These are phyloP conservation scores for Gymnodraco acuticeps DNA, from an alignment of 2,797 vertebrate species.

Conservation along the genomic window DNA sequence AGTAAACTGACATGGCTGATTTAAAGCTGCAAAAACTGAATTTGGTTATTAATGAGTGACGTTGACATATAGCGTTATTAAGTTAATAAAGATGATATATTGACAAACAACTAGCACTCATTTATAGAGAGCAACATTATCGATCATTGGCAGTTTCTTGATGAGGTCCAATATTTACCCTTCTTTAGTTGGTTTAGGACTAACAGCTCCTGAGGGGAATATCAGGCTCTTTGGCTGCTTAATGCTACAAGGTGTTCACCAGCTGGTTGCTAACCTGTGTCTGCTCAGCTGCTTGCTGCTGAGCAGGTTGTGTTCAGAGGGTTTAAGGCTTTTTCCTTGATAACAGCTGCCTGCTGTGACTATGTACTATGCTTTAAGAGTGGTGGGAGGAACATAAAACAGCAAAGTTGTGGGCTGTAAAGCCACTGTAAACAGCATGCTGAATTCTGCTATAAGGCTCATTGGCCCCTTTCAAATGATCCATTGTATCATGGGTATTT, in stretches of 20 bases:
- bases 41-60: neutral
- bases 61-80: neutral
- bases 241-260: neutral
- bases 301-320: neutral
- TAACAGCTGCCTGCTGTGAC: neutral
- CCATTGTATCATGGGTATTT: too few relatives aligned
- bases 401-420: too few relatives aligned
- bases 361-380: neutral
- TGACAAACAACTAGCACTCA: neutral
- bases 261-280: neutral
- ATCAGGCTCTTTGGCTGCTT: neutral
- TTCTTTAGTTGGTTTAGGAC: neutral
- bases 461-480: too few relatives aligned
- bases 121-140: neutral
- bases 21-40: neutral
- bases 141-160: neutral
- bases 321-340: neutral
- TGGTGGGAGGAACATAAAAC: too few relatives aligned
- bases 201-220: too few relatives aligned
- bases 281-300: neutral
- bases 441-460: too few relatives aligned
- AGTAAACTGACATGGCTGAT: neutral
- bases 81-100: neutral
- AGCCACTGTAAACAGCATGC: neutral
- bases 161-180: too few relatives aligned